Percentiles rank a stretch among this genome's conserved stretches.
Evolutionary conservation across 2,888 invertebrate genomes (phyloP).

Genomic region (Beris chalybata): DNA sequence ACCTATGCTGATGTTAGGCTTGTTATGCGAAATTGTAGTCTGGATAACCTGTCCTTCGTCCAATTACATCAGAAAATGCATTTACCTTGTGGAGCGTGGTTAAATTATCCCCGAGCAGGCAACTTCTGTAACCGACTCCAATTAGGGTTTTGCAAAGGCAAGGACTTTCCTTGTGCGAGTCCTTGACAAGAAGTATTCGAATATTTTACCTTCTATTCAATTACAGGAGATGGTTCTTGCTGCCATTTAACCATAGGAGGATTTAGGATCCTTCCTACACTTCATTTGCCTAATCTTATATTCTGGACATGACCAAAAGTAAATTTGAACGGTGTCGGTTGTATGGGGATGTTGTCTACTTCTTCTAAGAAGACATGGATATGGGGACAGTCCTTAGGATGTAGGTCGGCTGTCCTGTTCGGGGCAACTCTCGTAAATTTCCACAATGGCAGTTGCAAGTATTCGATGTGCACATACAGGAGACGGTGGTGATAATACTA

Average conservation of each 20-base stretch:
- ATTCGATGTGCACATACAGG: not conserved
- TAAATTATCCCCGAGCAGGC: conserved; percentile 1
- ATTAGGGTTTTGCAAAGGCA: conserved; percentile 1
- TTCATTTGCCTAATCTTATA: conserved; percentile 39
- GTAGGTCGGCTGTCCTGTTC: not conserved
- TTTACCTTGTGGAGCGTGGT: not conserved
- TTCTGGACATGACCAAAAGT: conserved; percentile 39
- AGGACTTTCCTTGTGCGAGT: not conserved
- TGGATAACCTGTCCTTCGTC: not conserved
- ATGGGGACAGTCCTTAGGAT: not conserved
- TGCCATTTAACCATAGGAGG: not conserved
- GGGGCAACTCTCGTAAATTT: conserved; percentile 4
- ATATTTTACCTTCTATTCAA: conserved; percentile 21
- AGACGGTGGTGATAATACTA: conserved; percentile 7
- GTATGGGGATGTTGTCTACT: not conserved
- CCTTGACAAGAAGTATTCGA: conserved; percentile 2
- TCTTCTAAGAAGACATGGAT: not conserved
- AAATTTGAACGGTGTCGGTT: conserved; percentile 20
- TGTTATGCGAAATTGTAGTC: conserved; percentile 2
- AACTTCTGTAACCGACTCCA: not conserved
- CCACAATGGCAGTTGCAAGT: conserved; percentile 9
- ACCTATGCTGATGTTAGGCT: not conserved
- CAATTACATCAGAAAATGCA: conserved; percentile 5
- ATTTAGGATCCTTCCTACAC: conserved; percentile 14
- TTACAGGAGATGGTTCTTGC: conserved; percentile 17